Percentiles rank a stretch among this genome's conserved stretches.
Evolutionary conservation across 2,113 vertebrate genomes (phyloP).

Genomic region (Pelusios castaneus): DNA sequence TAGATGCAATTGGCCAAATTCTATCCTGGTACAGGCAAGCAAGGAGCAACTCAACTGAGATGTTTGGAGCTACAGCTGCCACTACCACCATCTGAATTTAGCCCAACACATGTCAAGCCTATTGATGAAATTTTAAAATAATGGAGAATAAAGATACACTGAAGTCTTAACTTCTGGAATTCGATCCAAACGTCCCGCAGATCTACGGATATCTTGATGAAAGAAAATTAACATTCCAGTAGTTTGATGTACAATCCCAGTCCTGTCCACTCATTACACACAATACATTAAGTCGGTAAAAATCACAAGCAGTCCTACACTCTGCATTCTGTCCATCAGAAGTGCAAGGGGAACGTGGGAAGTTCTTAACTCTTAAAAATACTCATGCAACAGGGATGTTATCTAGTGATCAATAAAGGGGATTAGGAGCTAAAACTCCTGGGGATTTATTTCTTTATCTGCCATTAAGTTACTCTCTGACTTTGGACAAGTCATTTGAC

Average conservation of each 20-base stretch:
- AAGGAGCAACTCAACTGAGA: background rate
- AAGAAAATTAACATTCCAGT: background rate
- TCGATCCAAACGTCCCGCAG: background rate
- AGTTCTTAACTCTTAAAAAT: background rate
- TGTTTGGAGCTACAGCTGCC: background rate
- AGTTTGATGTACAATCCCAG: background rate
- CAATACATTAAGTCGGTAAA: background rate
- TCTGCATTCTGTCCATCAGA: background rate
- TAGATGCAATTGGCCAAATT: background rate
- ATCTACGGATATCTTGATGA: background rate
- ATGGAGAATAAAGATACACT: background rate
- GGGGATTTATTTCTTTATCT: background rate
- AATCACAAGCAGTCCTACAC: background rate
- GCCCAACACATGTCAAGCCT: background rate
- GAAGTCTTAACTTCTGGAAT: background rate
- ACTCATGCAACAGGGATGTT: background rate
- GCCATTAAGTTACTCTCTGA: background rate
- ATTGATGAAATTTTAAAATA: background rate
- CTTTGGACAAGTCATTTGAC: background rate
- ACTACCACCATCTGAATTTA: background rate
- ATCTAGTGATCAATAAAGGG: background rate
- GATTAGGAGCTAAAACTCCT: background rate
- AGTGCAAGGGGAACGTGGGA: background rate
- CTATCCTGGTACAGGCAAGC: background rate
- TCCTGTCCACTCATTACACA: background rate